phyloP scores from a whole-genome alignment of 1,140 invertebrate genomes.

The Antheraea mylitta region DNA sequence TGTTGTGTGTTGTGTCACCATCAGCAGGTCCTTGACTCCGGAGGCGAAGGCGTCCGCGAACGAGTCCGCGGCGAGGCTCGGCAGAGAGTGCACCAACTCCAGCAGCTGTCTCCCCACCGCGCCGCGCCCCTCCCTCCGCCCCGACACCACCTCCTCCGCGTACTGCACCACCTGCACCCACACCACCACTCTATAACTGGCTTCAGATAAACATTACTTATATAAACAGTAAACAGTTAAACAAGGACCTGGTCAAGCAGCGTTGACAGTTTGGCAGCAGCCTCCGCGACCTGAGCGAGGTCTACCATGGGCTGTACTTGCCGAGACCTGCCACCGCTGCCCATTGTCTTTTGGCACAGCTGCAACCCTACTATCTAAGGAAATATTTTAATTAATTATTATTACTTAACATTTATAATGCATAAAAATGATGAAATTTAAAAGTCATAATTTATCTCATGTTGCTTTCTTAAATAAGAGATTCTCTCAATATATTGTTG shows the following conservation, averaged over 20 bases:
- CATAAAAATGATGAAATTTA: no score
- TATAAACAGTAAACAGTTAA: no score
- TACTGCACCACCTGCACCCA: constrained; percentile 85
- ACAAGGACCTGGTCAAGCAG: constrained; percentile 84
- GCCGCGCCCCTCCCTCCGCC: constrained; percentile 86
- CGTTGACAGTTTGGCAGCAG: constrained; percentile 86
- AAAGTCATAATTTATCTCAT: no score
- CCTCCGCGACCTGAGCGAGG: constrained; percentile 91
- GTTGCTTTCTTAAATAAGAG: no score
- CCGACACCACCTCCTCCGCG: constrained; percentile 92
- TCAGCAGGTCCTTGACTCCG: constrained; percentile 96
- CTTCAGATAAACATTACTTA: no score
- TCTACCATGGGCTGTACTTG: constrained; percentile 91
- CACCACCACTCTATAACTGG: no score
- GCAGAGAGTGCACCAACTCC: constrained; percentile 93
- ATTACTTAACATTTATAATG: no score
- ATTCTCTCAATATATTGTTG: no score
- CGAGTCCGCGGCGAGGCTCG: constrained; percentile 92
- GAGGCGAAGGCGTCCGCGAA: constrained; percentile 97
- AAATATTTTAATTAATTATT: no score
- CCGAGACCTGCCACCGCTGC: constrained; percentile 78
- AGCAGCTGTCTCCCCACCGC: constrained; percentile 91
- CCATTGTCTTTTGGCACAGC: constrained; percentile 87
- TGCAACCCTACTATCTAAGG: constrained; percentile 84
- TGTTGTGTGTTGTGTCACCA: constrained; percentile 33